phyloP scores from a whole-genome alignment of 2,797 vertebrate genomes.

The Alcedo atthis region DNA sequence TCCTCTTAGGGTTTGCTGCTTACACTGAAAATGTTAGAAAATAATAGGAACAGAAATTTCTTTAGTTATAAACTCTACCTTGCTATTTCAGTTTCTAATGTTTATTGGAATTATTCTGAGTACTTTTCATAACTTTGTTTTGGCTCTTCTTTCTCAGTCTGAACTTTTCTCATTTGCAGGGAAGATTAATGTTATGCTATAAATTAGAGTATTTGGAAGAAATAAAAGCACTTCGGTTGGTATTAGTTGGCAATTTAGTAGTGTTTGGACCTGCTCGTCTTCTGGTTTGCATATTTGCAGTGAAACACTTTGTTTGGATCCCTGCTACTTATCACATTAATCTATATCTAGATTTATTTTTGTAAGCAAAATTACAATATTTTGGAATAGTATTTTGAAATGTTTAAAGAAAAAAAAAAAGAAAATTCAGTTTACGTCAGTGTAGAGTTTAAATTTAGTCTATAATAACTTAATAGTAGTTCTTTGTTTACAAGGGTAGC shows the following conservation, averaged over 20 bases:
- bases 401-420: background rate
- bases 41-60: conserved; percentile 79
- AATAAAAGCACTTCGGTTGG: conserved; percentile 51
- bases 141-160: conserved; percentile 50
- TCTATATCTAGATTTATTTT: background rate
- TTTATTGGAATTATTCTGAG: conserved; percentile 73
- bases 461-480: conserved; percentile 35
- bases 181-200: conserved; percentile 52
- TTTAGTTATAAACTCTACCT: conserved; percentile 74
- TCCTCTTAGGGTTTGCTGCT: conserved; percentile 84
- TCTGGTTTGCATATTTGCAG: conserved; percentile 63
- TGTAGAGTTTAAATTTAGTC: background rate
- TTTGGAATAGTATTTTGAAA: background rate
- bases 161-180: conserved; percentile 67
- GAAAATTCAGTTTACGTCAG: background rate
- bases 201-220: conserved; percentile 57
- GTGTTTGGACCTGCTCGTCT: conserved; percentile 45
- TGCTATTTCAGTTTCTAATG: conserved; percentile 68
- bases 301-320: conserved; percentile 68
- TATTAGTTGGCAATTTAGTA: conserved; percentile 57
- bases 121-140: conserved; percentile 74
- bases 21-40: conserved; percentile 81
- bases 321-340: conserved; percentile 46
- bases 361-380: conserved; percentile 12
- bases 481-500: conserved; percentile 38